These are phyloP conservation scores for Perdita meconis DNA, from an alignment of 2,888 invertebrate genomes.

Conservation along the genomic window DNA sequence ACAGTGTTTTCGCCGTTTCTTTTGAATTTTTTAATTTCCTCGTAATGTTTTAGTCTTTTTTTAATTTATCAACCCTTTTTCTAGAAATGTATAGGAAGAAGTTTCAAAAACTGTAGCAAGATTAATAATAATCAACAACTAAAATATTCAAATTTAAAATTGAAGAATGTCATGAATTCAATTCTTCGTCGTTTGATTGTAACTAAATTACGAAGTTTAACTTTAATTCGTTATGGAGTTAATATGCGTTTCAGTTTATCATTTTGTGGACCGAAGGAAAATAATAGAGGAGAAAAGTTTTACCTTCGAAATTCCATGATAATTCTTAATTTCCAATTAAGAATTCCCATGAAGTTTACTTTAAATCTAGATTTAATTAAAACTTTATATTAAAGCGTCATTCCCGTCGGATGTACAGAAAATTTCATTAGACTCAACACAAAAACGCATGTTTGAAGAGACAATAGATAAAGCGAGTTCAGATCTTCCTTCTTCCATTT, in stretches of 20 bases:
- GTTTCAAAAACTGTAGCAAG: no score
- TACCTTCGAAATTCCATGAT: neutral
- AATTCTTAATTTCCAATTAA: slow-evolving; percentile 13
- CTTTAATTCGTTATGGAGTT: neutral
- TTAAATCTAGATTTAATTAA: slow-evolving; percentile 26
- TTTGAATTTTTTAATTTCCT: no score
- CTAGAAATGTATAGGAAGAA: no score
- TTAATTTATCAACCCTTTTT: no score
- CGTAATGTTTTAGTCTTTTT: no score
- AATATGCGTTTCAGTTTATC: neutral
- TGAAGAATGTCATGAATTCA: neutral
- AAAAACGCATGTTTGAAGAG: neutral
- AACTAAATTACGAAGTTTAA: neutral
- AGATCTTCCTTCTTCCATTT: neutral
- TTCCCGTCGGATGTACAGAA: neutral
- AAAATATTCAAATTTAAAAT: neutral
- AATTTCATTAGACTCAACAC: no score
- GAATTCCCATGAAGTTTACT: slow-evolving; percentile 8
- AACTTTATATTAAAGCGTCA: slow-evolving; percentile 3
- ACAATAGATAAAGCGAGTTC: neutral
- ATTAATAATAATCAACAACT: neutral
- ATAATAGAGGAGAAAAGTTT: neutral
- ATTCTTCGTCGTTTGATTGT: neutral
- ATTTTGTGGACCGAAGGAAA: neutral
- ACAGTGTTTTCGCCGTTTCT: no score